Conservation (phyloP, 2,888 invertebrate genomes). For the Synergus umbraculus region DNA sequence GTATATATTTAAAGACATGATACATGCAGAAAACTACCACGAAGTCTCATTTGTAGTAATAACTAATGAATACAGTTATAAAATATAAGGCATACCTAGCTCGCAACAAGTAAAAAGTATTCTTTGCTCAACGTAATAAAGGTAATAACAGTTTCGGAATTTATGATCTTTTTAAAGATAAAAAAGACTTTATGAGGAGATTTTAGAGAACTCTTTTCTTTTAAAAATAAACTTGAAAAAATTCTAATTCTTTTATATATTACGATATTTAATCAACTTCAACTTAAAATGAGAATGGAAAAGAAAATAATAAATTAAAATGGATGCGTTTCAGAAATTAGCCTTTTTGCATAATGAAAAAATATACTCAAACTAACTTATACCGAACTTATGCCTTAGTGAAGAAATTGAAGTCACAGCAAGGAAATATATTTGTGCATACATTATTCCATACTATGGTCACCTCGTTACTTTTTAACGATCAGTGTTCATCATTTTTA, state of each 20-base stretch:
- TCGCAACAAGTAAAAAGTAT: not conserved
- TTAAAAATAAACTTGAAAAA: too few relatives aligned
- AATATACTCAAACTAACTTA: not conserved
- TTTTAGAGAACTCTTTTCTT: too few relatives aligned
- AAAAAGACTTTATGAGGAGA: not conserved
- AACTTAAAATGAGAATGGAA: not conserved
- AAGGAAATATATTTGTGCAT: conserved; percentile 24
- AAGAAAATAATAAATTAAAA: too few relatives aligned
- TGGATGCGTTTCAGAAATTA: not conserved
- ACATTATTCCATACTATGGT: conserved; percentile 7
- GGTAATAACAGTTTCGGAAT: conserved; percentile 1
- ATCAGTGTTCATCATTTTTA: conserved; percentile 32
- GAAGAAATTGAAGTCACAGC: conserved; percentile 3
- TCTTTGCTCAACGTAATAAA: not conserved
- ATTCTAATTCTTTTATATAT: too few relatives aligned
- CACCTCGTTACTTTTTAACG: conserved; percentile 37
- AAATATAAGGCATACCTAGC: not conserved
- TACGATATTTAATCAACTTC: not conserved
- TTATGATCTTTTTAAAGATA: not conserved
- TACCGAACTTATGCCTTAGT: not conserved
- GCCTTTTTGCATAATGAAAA: not conserved
- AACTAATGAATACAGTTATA: too few relatives aligned
- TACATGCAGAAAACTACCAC: too few relatives aligned
- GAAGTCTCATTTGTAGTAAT: too few relatives aligned
- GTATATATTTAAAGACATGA: too few relatives aligned